Evolutionary conservation across 1,140 invertebrate genomes (phyloP).

Genomic region (Caenorhabditis elegans): WBcel235 BX284604.4:5800001-5800500

Average conservation of each 20-base stretch:
- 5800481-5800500: background rate
- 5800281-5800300: too few relatives aligned
- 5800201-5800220: too few relatives aligned
- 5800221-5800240: too few relatives aligned
- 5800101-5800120: background rate
- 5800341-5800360: too few relatives aligned
- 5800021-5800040: background rate
- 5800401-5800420: background rate
- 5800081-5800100: background rate
- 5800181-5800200: too few relatives aligned
- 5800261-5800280: too few relatives aligned
- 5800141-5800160: too few relatives aligned
- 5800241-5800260: too few relatives aligned
- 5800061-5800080: background rate
- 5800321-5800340: too few relatives aligned
- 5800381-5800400: background rate
- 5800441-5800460: background rate
- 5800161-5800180: too few relatives aligned
- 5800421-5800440: background rate
- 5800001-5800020: background rate
- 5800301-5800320: too few relatives aligned
- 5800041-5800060: background rate
- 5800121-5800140: background rate
- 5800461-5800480: background rate
- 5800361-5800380: background rate